Percentiles rank a stretch among this genome's conserved stretches.
Conservation (phyloP, 2,888 invertebrate genomes). For the Apamea crenata region DNA sequence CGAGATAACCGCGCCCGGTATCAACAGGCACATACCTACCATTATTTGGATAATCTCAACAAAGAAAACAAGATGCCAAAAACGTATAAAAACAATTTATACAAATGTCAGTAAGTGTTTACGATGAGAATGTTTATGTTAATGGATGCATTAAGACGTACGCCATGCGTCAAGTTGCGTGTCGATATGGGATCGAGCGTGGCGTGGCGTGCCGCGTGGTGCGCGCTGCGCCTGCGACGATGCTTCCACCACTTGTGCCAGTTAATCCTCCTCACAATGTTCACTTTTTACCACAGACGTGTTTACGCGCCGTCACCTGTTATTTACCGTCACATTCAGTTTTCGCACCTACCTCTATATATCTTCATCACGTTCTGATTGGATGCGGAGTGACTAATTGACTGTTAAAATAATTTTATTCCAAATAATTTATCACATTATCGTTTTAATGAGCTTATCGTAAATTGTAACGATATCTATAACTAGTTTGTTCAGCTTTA, state of each 20-base stretch:
- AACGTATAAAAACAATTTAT: conserved; percentile 65
- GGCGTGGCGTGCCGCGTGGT: conserved; percentile 69
- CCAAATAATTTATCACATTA: conserved; percentile 68
- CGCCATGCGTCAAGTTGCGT: conserved; percentile 85
- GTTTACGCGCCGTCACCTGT: conserved; percentile 72
- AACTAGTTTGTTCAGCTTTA: conserved; percentile 11
- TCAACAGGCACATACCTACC: conserved; percentile 74
- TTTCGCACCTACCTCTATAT: conserved; percentile 70
- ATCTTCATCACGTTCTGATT: conserved; percentile 73
- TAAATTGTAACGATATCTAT: conserved; percentile 42
- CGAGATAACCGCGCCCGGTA: conserved; percentile 86
- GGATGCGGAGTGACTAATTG: conserved; percentile 66
- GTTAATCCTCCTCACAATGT: conserved; percentile 78
- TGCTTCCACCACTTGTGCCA: conserved; percentile 69
- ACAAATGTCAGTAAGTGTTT: conserved; percentile 71
- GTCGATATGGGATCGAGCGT: conserved; percentile 80
- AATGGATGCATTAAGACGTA: conserved; percentile 80
- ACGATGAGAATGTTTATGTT: conserved; percentile 77
- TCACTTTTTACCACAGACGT: conserved; percentile 75
- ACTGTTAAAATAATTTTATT: conserved; percentile 72
- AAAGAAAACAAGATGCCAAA: conserved; percentile 59
- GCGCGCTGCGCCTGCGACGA: conserved; percentile 58
- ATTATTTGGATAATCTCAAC: conserved; percentile 67
- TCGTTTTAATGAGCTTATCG: conserved; percentile 49
- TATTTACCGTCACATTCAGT: conserved; percentile 77